These are phyloP conservation scores for Gymnocephalus cernua DNA, from an alignment of 2,113 vertebrate species.

Conservation along the genomic window DNA sequence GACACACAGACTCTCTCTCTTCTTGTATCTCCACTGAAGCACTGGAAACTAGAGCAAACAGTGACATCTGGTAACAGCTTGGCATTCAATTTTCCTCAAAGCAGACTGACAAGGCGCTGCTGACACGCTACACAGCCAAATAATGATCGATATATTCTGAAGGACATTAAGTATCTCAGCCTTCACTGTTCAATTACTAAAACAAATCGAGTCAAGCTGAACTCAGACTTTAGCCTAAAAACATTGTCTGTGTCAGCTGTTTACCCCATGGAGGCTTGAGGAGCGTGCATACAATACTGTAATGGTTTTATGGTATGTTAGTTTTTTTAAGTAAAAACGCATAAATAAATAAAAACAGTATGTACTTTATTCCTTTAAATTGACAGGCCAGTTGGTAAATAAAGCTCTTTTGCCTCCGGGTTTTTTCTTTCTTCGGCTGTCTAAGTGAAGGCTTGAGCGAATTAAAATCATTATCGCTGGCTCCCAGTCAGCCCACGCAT, in stretches of 20 bases:
- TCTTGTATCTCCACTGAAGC: slow-evolving; percentile 21
- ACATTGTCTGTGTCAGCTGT: neutral
- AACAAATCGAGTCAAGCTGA: neutral
- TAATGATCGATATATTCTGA: neutral
- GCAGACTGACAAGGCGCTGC: neutral
- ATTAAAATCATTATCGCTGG: slow-evolving; percentile 10
- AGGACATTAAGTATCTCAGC: neutral
- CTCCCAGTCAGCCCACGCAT: slow-evolving; percentile 32
- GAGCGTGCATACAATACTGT: neutral
- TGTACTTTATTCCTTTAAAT: slow-evolving; percentile 18
- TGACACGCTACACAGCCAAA: neutral
- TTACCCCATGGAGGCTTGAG: neutral
- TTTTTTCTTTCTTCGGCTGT: neutral
- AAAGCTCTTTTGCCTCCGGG: neutral
- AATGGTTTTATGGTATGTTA: neutral
- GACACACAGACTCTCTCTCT: slow-evolving; percentile 1
- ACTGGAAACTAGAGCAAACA: slow-evolving; percentile 45
- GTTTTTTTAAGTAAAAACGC: neutral
- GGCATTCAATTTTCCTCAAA: slow-evolving; percentile 1
- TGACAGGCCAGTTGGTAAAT: slow-evolving; percentile 2
- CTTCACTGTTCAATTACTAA: neutral
- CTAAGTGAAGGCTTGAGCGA: neutral
- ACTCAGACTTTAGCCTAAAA: neutral
- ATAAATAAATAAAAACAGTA: neutral
- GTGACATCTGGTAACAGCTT: slow-evolving; percentile 27